A percentile compares a stretch with the other conserved stretches of the same genome.
Conservation (phyloP, 2,888 invertebrate species). For the Rhingia rostrata region DNA sequence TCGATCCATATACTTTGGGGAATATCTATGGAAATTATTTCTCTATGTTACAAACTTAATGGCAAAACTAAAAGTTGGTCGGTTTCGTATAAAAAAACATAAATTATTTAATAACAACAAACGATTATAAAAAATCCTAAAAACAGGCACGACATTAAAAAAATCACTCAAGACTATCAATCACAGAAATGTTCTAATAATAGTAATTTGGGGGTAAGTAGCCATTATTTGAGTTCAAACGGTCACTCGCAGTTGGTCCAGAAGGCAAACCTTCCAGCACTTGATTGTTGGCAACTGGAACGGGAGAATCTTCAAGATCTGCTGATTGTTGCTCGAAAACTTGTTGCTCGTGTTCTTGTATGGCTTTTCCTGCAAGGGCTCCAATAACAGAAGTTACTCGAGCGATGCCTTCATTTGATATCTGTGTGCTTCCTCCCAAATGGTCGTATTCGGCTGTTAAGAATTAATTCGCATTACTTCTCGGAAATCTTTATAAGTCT, state of each 20-base stretch:
- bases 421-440: constrained; percentile 66
- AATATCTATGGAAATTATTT: no score
- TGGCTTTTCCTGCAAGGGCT: constrained; percentile 51
- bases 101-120: constrained; percentile 52
- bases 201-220: constrained; percentile 67
- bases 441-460: constrained; percentile 63
- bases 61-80: background rate
- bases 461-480: background rate
- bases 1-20: no score
- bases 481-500: background rate
- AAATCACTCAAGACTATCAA: constrained; percentile 35
- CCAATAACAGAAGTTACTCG: constrained; percentile 67
- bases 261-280: constrained; percentile 29
- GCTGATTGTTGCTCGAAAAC: constrained; percentile 10
- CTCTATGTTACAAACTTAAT: no score
- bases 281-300: constrained; percentile 21
- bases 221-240: constrained; percentile 42
- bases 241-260: constrained; percentile 26
- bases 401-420: constrained; percentile 63
- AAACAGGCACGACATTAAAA: constrained; percentile 19
- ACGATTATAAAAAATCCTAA: constrained; percentile 29
- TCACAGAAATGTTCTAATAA: constrained; percentile 40
- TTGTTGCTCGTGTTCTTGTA: constrained; percentile 50
- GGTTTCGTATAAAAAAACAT: constrained; percentile 31
- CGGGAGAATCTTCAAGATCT: no score